Base-by-base conservation (phyloP, 2,888 invertebrate genomes). In the Megaustenia siamemsis region DNA sequence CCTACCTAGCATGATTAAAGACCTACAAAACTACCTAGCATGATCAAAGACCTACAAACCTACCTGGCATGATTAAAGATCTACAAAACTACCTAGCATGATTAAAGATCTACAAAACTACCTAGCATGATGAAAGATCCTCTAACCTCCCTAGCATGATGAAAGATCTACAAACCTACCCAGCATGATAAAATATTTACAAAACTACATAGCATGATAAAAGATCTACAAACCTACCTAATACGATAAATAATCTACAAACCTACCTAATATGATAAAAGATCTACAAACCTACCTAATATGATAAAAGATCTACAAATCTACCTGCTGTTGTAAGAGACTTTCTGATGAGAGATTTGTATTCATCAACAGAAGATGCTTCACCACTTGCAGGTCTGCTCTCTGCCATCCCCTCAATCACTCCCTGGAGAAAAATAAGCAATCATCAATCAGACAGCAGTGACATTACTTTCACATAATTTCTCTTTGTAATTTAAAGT, bases 281-380 rank as follows among this genome's bases (percentile, higher is more conserved):
- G 45, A 45, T 45, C 6, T 12, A 45, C 45, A 45, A 12, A 45
- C 45, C 45, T 45, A 45, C 45, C 45, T 45, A 12, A 6, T 45
- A 12, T 45, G 12, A 45, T 45, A 6, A 45, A 6, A 45, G 45
- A 45, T 18, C 3, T 3, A 10, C 53, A 49, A 32, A 28, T 24
- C n/a, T 88, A 92, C 93, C 89, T 49, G 92, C 92, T 45, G 90
- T 90, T 35, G 90, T 88, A 28, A 93, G 87, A 28, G 91, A 91
- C 45, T 90, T 91, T 76, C 88, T 89, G 21, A 92, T 92, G 77
- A 91, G 83, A 56, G 92, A 91, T 63, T 90, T 89, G 86, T 92
- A 93, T 82, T 93, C 92, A 10, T 90, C 91, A n/a, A 90, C 91
- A 0, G 91, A 90, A 10, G 91, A 90, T 6, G 89, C 90, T 15